Evolutionary conservation across 1,140 invertebrate genomes (phyloP).

Genomic region (Lineus longissimus): DNA sequence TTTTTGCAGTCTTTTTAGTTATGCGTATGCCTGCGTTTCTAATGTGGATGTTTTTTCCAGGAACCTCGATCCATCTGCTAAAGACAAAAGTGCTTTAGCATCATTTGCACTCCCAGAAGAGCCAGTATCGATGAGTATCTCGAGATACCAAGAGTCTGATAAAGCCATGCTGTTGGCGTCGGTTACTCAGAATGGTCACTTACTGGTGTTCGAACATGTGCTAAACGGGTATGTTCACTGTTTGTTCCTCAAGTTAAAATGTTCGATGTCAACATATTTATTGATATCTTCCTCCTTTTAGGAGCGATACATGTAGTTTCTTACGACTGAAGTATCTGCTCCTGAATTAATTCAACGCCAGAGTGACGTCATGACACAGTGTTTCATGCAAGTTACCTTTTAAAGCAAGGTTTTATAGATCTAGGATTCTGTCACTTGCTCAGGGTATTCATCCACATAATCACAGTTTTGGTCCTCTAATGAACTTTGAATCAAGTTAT

Average conservation of each 20-base stretch:
- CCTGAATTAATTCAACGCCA: no score
- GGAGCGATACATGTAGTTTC: no score
- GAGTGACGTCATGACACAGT: no score
- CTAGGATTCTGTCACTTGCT: no score
- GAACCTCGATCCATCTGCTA: slow-evolving; percentile 30
- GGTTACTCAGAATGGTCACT: slow-evolving; percentile 69
- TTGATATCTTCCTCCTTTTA: slow-evolving; percentile 2
- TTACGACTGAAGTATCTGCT: no score
- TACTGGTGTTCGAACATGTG: slow-evolving; percentile 72
- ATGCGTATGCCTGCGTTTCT: not conserved
- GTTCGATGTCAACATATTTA: no score
- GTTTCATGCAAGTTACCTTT: no score
- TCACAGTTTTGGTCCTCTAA: not conserved
- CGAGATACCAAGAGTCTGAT: slow-evolving; percentile 20
- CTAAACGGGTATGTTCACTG: slow-evolving; percentile 64
- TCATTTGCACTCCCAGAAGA: slow-evolving; percentile 66
- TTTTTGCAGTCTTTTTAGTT: not conserved
- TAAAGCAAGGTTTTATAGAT: no score
- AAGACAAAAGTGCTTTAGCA: slow-evolving; percentile 44
- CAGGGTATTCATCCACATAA: not conserved
- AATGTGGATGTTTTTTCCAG: slow-evolving; percentile 24
- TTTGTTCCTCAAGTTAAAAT: no score
- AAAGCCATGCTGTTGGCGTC: slow-evolving; percentile 60
- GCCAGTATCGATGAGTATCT: slow-evolving; percentile 58
- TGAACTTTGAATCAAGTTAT: not conserved